Evolutionary conservation across 2,888 invertebrate genomes (phyloP).

Genomic region (Phanerotoma sp.): DNA sequence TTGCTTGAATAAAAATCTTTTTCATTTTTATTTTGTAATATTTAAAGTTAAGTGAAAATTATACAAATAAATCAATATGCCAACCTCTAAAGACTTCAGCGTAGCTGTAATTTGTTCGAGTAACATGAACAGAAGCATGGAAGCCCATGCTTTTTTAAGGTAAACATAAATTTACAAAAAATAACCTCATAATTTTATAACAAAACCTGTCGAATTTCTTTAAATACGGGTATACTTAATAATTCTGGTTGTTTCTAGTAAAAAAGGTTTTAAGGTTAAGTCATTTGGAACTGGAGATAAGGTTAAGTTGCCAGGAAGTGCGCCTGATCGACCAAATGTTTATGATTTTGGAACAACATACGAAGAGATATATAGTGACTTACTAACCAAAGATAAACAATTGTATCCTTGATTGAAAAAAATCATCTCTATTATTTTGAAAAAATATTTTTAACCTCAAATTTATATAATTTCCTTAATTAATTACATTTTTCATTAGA

Average conservation of each 20-base stretch:
- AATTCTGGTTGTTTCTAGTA: slow-evolving; percentile 64
- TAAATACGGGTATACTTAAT: too few relatives aligned
- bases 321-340: slow-evolving; percentile 91
- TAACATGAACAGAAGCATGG: slow-evolving; percentile 99
- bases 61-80: slow-evolving; percentile 39
- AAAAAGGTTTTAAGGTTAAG: slow-evolving; percentile 94
- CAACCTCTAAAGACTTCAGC: slow-evolving; percentile 60
- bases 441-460: background rate
- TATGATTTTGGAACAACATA: slow-evolving; percentile 97
- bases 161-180: slow-evolving; percentile 45
- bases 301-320: slow-evolving; percentile 95
- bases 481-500: slow-evolving; percentile 52
- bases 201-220: background rate
- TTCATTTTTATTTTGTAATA: background rate
- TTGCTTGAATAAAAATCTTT: too few relatives aligned
- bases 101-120: slow-evolving; percentile 98
- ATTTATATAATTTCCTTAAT: slow-evolving; percentile 12
- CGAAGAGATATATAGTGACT: slow-evolving; percentile 93
- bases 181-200: background rate
- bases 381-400: slow-evolving; percentile 85
- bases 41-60: background rate
- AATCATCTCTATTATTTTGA: background rate
- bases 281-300: slow-evolving; percentile 94
- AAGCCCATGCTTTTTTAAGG: slow-evolving; percentile 94
- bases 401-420: slow-evolving; percentile 66